Evolutionary conservation across 2,888 invertebrate genomes (phyloP).

Genomic region (Hedychridium roseum): DNA sequence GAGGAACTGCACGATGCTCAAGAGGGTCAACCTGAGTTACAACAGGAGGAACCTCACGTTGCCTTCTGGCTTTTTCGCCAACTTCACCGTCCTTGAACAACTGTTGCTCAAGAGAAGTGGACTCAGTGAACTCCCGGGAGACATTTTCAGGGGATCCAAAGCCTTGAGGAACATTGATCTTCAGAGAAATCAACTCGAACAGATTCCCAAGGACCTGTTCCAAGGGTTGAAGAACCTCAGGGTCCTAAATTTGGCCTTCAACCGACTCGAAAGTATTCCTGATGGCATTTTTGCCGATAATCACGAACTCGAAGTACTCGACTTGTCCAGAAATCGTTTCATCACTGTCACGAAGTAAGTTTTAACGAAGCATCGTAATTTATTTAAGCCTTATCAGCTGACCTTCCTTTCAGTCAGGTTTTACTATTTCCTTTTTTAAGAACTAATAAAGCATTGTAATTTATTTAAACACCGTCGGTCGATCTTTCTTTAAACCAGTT

Average conservation of each 20-base stretch:
- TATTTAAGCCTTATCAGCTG: too few relatives aligned
- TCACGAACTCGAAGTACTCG: constrained; percentile 68
- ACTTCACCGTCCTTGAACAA: constrained; percentile 68
- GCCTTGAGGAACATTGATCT: constrained; percentile 71
- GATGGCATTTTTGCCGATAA: constrained; percentile 69
- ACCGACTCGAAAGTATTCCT: constrained; percentile 69
- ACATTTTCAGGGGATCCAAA: constrained; percentile 71
- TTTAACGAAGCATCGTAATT: too few relatives aligned
- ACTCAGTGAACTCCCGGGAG: constrained; percentile 68
- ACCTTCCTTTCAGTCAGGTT: too few relatives aligned
- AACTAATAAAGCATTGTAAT: too few relatives aligned
- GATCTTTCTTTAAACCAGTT: constrained; percentile 5
- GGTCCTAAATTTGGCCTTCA: constrained; percentile 73
- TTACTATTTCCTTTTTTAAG: too few relatives aligned
- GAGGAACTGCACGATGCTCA: constrained; percentile 66
- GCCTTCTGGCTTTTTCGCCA: constrained; percentile 70
- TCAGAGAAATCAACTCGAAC: constrained; percentile 64
- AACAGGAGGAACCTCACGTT: constrained; percentile 66
- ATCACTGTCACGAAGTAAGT: constrained; percentile 69
- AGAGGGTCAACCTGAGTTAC: constrained; percentile 56
- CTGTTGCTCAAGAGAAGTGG: constrained; percentile 70
- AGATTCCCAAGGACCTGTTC: constrained; percentile 71
- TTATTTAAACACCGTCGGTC: too few relatives aligned
- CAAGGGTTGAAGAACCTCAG: constrained; percentile 70
- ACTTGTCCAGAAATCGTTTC: constrained; percentile 73